Conservation (phyloP, 2,113 vertebrate species). For the Otocyon megalotis region DNA sequence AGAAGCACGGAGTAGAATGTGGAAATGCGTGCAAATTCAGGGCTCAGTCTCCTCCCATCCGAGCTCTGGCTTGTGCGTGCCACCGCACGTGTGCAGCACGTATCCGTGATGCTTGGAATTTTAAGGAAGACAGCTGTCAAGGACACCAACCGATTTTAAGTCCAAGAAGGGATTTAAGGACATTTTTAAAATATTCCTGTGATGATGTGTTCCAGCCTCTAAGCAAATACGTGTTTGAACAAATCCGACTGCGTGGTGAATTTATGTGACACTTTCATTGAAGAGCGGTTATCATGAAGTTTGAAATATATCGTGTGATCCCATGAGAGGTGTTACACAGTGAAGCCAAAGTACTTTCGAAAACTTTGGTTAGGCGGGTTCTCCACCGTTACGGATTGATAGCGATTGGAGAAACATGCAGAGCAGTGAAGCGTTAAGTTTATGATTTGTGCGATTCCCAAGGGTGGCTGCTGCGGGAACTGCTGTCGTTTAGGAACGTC, state of each 20-base stretch:
- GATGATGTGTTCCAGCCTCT: neutral
- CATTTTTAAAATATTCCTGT: constrained; percentile 30
- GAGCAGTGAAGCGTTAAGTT: neutral
- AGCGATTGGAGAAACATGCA: neutral
- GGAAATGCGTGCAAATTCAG: neutral
- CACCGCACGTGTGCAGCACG: accelerated
- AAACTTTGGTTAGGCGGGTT: neutral
- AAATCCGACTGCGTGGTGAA: neutral
- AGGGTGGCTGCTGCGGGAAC: neutral
- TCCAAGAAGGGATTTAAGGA: neutral
- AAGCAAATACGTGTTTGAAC: neutral
- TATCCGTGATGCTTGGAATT: neutral
- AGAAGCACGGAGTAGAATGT: neutral
- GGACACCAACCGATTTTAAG: neutral
- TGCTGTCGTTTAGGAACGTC: neutral
- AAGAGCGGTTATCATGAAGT: neutral
- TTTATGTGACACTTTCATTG: neutral
- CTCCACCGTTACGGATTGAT: neutral
- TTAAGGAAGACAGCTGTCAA: constrained; percentile 4
- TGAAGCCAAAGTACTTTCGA: neutral
- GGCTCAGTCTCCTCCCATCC: accelerated
- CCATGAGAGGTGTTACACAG: neutral
- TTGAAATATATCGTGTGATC: neutral
- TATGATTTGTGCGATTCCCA: neutral
- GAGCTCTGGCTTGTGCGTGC: accelerated